A percentile compares a stretch with the other conserved stretches of the same genome.
phyloP scores from a whole-genome alignment of 2,888 invertebrate species.

The Leucophenga montana region DNA sequence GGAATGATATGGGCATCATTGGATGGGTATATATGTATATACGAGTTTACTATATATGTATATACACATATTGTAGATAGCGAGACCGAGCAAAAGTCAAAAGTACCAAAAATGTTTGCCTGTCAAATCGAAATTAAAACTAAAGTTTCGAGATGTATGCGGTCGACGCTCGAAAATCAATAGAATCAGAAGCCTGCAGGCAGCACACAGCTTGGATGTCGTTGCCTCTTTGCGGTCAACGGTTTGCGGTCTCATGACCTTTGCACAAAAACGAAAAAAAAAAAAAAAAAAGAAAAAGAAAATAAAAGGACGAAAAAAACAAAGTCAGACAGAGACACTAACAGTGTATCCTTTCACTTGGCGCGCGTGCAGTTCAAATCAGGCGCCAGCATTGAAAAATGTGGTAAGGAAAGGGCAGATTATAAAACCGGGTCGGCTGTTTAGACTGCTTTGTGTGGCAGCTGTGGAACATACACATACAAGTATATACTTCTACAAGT shows the following conservation, averaged over 20 bases:
- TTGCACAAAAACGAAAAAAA: not conserved
- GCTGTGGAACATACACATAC: no score
- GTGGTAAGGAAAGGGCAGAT: no score
- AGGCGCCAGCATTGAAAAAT: no score
- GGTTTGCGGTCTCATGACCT: constrained; percentile 8
- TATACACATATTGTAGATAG: not conserved
- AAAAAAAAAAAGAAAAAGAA: not conserved
- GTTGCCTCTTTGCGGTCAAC: not conserved
- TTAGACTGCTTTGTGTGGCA: not conserved
- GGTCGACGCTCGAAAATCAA: constrained; percentile 49
- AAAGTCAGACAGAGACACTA: not conserved
- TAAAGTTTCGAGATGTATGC: constrained; percentile 46
- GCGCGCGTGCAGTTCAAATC: no score
- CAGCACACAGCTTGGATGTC: constrained; percentile 20
- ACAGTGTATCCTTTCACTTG: not conserved
- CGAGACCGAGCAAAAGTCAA: not conserved
- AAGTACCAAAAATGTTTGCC: constrained; percentile 48
- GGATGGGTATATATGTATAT: constrained; percentile 30
- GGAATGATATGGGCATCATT: not conserved
- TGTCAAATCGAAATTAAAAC: constrained; percentile 65
- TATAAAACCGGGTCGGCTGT: not conserved
- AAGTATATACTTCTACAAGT: no score
- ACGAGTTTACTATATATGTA: not conserved
- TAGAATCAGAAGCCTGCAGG: constrained; percentile 51
- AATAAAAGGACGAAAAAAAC: not conserved